phyloP scores from a whole-genome alignment of 2,113 vertebrate genomes.

The Gopherus flavomarginatus region DNA sequence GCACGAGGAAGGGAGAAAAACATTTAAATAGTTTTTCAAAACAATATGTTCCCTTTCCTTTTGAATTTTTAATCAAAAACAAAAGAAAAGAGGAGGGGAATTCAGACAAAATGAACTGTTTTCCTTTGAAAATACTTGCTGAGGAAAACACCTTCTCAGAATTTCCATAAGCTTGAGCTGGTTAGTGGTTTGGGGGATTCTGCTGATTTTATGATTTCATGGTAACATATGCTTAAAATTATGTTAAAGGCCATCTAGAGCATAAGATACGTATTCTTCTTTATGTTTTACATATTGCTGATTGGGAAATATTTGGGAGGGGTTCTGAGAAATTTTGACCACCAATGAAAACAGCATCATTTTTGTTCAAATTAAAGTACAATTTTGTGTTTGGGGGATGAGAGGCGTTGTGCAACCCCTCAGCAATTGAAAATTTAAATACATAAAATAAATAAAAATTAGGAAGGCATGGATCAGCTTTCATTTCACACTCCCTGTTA shows the following conservation, averaged over 20 bases:
- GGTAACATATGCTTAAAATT: background rate
- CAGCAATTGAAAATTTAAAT: too few relatives aligned
- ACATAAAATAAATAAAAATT: too few relatives aligned
- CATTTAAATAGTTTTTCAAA: background rate
- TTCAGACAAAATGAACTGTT: background rate
- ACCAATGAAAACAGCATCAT: too few relatives aligned
- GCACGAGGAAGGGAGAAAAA: background rate
- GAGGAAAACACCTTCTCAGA: background rate
- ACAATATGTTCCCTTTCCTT: background rate
- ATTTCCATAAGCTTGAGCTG: background rate
- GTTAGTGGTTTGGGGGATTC: fast-evolving
- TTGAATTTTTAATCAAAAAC: background rate
- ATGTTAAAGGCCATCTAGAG: background rate
- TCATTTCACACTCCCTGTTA: too few relatives aligned
- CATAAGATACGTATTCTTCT: background rate
- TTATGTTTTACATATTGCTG: background rate
- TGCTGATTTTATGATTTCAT: background rate
- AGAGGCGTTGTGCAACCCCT: too few relatives aligned
- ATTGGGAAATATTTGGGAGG: background rate
- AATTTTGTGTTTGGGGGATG: too few relatives aligned
- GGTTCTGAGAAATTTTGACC: background rate
- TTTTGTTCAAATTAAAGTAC: too few relatives aligned
- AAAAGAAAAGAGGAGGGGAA: background rate
- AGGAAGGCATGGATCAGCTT: too few relatives aligned
- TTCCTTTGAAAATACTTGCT: background rate